These are phyloP conservation scores for Lagopus muta DNA, from an alignment of 2,113 vertebrate species.

Conservation along the genomic window DNA sequence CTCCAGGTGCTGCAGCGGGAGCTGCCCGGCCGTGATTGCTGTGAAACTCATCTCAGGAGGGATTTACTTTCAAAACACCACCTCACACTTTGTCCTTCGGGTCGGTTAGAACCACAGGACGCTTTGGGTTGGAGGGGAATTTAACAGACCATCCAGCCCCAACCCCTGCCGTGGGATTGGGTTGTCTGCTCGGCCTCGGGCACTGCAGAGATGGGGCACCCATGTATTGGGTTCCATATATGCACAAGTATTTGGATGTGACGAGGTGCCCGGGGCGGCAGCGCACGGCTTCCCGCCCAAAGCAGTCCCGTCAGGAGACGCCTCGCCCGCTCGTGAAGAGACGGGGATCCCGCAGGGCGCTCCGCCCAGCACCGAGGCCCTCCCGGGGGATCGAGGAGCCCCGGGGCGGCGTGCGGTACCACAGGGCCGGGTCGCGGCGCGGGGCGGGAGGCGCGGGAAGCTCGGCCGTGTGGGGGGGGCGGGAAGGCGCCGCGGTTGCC, in stretches of 20 bases:
- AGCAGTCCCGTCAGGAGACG: not conserved
- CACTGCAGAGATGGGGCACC: not conserved
- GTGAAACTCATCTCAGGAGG: not conserved
- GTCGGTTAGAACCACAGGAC: not conserved
- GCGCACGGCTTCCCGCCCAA: not conserved
- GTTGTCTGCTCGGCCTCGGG: not conserved
- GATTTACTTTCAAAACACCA: not conserved
- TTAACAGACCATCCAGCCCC: not conserved
- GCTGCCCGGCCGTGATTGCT: not conserved
- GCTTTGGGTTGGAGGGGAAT: not conserved
- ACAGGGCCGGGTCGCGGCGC: no score
- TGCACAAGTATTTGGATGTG: not conserved
- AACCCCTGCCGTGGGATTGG: not conserved
- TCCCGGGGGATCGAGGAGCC: no score
- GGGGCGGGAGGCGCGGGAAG: no score
- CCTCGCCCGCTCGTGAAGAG: no score
- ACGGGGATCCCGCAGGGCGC: not conserved
- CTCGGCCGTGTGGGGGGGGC: not conserved
- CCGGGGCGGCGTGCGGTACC: no score
- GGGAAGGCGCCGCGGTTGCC: constrained; percentile 13
- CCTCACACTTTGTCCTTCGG: not conserved
- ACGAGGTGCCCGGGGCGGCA: not conserved
- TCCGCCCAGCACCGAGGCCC: not conserved
- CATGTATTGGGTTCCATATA: not conserved
- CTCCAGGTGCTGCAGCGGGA: accelerated